Conservation (phyloP, 1,140 invertebrate genomes). For the Sinella curviseta region DNA sequence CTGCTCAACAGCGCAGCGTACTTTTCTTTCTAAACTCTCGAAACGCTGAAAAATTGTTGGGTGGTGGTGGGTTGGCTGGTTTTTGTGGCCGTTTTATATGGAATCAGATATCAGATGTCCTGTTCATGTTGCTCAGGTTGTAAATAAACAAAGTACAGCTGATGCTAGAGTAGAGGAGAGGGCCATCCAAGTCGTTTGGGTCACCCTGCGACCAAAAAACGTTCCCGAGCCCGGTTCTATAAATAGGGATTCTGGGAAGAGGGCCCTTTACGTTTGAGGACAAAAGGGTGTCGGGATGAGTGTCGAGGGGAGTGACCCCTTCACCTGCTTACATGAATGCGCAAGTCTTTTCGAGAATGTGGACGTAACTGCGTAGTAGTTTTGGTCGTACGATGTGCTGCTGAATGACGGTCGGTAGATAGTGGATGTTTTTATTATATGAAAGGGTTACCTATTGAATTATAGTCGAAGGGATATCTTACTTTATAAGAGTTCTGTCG, state of each 20-base stretch:
- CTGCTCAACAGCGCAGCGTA: no score
- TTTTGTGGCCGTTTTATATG: no score
- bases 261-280: background rate
- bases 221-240: background rate
- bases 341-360: background rate
- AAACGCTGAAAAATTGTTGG: no score
- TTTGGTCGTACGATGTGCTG: background rate
- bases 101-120: background rate
- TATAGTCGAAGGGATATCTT: no score
- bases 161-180: background rate
- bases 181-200: background rate
- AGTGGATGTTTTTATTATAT: background rate
- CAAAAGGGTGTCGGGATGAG: background rate
- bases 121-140: background rate
- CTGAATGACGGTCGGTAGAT: no score
- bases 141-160: constrained; percentile 17
- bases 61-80: no score
- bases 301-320: no score
- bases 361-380: background rate
- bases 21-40: no score
- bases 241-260: background rate
- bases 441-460: no score
- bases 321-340: background rate
- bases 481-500: no score
- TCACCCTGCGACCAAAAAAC: no score